A percentile compares a stretch with the other conserved stretches of the same genome.
These are phyloP conservation scores for Premnoplex brunnescens DNA, from an alignment of 2,797 vertebrate genomes.

Conservation along the genomic window DNA sequence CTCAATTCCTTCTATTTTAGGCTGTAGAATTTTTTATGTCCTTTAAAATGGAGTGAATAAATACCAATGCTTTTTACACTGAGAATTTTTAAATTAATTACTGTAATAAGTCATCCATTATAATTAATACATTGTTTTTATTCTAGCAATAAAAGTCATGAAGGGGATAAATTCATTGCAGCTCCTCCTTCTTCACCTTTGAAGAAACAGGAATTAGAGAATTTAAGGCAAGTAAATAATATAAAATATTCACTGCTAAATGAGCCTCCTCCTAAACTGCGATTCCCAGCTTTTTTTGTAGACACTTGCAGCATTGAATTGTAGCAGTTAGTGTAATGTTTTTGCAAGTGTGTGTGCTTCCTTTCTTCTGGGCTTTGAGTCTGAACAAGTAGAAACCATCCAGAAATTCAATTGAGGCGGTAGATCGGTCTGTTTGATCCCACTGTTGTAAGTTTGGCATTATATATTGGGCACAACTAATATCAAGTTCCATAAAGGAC, in stretches of 20 bases:
- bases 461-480: not conserved
- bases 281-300: not conserved
- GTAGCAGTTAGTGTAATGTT: not conserved
- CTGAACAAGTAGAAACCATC: not conserved
- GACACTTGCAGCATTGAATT: not conserved
- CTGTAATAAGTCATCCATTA: not conserved
- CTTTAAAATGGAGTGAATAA: not conserved
- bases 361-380: not conserved
- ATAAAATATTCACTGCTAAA: not conserved
- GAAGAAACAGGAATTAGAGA: conserved; percentile 95
- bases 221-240: conserved; percentile 86
- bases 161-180: conserved; percentile 93
- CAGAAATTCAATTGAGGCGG: not conserved
- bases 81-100: not conserved
- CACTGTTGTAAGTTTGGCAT: not conserved
- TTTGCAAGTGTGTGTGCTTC: not conserved
- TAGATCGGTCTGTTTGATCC: not conserved
- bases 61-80: not conserved
- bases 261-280: not conserved
- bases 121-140: conserved; percentile 32
- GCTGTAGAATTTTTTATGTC: not conserved
- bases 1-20: not conserved
- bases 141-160: conserved; percentile 92
- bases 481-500: not conserved
- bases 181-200: conserved; percentile 94